phyloP scores from a whole-genome alignment of 2,797 vertebrate species.

The Sibirionetta formosa region DNA sequence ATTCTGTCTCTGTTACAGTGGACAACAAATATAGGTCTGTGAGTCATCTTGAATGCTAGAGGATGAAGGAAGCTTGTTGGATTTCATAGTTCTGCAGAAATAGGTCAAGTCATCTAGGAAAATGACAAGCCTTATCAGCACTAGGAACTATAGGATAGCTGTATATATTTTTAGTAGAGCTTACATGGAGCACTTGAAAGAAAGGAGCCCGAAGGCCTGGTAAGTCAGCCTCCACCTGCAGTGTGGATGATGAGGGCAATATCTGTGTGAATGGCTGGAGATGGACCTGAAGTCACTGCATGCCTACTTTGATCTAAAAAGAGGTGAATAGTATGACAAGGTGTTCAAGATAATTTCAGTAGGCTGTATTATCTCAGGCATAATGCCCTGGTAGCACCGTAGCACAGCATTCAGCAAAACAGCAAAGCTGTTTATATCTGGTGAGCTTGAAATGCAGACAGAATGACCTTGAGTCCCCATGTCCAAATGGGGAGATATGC shows the following conservation, averaged over 20 bases:
- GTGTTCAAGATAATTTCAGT: neutral
- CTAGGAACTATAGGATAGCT: neutral
- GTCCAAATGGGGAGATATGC: accelerated
- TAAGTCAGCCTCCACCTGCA: neutral
- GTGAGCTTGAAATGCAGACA: accelerated
- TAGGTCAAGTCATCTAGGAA: neutral
- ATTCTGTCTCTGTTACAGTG: neutral
- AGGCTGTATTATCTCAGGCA: neutral
- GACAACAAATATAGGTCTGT: neutral
- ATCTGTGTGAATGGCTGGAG: neutral
- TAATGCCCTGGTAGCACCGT: neutral
- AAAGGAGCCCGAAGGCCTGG: neutral
- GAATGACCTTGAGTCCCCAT: neutral
- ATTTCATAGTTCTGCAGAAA: neutral
- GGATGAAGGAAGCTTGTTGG: neutral
- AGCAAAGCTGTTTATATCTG: neutral
- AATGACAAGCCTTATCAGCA: neutral
- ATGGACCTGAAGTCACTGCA: neutral
- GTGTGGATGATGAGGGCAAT: accelerated
- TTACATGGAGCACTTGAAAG: neutral
- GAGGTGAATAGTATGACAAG: neutral
- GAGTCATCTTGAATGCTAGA: neutral
- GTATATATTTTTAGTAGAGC: neutral
- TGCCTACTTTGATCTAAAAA: neutral
- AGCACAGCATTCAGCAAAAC: neutral